phyloP scores from a whole-genome alignment of 2,797 vertebrate species.

The Parotocinclus haroldoi region DNA sequence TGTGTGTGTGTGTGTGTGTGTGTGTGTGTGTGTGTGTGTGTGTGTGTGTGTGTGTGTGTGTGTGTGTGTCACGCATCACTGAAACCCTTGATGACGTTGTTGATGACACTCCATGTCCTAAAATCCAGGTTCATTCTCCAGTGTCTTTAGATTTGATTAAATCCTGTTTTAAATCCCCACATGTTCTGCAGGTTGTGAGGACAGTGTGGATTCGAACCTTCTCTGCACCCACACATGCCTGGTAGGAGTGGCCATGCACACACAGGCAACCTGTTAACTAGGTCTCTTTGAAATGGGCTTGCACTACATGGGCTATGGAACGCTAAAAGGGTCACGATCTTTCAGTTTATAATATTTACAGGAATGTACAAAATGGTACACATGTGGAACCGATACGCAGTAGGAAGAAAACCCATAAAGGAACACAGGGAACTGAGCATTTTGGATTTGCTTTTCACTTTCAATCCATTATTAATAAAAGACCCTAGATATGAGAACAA shows the following conservation, averaged over 20 bases:
- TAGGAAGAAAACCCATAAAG: too few species aligned
- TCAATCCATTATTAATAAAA: too few species aligned
- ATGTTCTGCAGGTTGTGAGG: background rate
- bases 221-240: slow-evolving; percentile 3
- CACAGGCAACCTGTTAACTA: slow-evolving; percentile 51
- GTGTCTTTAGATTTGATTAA: background rate
- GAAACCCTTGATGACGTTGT: background rate
- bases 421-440: too few species aligned
- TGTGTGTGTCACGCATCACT: background rate
- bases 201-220: background rate
- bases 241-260: slow-evolving; percentile 30
- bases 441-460: too few species aligned
- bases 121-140: background rate
- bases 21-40: too few species aligned
- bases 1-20: too few species aligned
- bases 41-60: too few species aligned
- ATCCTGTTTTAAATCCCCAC: background rate
- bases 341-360: too few species aligned
- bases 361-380: too few species aligned
- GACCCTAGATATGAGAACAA: too few species aligned
- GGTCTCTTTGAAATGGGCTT: slow-evolving; percentile 38
- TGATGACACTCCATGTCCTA: background rate
- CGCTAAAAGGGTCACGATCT: background rate
- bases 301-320: slow-evolving; percentile 18
- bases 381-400: too few species aligned